These are phyloP conservation scores for Pheucticus melanocephalus DNA, from an alignment of 2,113 vertebrate genomes.

Conservation along the genomic window DNA sequence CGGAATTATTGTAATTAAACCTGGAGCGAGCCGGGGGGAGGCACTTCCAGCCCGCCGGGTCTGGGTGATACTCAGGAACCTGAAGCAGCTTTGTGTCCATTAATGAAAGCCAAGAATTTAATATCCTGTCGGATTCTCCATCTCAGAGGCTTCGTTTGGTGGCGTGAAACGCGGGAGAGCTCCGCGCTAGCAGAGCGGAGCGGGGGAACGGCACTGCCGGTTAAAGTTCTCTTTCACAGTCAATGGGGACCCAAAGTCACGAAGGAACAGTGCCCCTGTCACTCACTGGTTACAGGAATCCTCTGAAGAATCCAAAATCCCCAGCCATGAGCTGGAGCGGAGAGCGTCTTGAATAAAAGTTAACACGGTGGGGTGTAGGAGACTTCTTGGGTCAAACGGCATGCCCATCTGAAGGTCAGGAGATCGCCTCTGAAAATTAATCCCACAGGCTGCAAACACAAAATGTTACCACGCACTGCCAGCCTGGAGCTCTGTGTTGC, in stretches of 20 bases:
- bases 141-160: neutral
- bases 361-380: neutral
- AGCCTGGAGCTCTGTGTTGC: neutral
- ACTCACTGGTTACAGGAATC: neutral
- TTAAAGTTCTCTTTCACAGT: neutral
- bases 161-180: neutral
- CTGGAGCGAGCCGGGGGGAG: neutral
- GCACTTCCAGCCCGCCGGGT: neutral
- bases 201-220: rapidly evolving
- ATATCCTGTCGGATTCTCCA: neutral
- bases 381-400: neutral
- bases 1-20: neutral
- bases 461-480: neutral
- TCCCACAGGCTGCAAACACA: neutral
- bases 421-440: neutral
- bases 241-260: neutral
- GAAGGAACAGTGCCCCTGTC: neutral
- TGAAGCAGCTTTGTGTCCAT: neutral
- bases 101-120: neutral
- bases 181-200: neutral
- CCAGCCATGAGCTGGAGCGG: neutral
- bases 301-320: neutral
- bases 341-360: neutral
- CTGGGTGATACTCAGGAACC: neutral
- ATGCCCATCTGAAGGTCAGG: neutral